Evolutionary conservation across 2,797 vertebrate species (phyloP).

Genomic region (Tolypeutes matacus): DNA sequence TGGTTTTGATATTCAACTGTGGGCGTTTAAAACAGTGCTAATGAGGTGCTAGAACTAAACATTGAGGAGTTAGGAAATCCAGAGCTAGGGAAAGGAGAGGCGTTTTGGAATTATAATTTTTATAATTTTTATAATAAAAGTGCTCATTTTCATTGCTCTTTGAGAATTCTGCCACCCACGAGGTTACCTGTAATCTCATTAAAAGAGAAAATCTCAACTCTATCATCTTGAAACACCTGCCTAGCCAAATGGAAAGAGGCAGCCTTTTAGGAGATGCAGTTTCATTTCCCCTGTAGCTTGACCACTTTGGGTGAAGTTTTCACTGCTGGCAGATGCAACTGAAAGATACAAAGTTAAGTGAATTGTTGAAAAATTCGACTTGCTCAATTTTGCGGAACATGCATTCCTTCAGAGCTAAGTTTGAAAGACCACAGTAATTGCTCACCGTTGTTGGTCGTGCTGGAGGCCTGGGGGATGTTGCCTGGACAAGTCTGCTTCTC

Average conservation of each 20-base stretch:
- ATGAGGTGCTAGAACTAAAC: constrained; percentile 48
- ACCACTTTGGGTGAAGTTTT: constrained; percentile 42
- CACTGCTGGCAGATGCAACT: constrained; percentile 1
- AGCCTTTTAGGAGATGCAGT: neutral
- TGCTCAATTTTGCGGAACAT: constrained; percentile 46
- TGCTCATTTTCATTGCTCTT: constrained; percentile 58
- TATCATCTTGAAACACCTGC: constrained; percentile 56
- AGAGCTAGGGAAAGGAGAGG: neutral
- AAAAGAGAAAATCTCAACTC: constrained; percentile 36
- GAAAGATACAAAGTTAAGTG: constrained; percentile 59
- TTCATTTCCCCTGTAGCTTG: constrained; percentile 59
- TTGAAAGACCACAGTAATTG: constrained; percentile 31
- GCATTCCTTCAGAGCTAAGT: constrained; percentile 13
- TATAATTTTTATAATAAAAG: too few species aligned
- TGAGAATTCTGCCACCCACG: constrained; percentile 7
- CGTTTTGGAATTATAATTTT: constrained; percentile 43
- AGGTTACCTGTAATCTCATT: constrained; percentile 64
- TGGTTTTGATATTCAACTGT: constrained; percentile 42
- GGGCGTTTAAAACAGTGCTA: constrained; percentile 51
- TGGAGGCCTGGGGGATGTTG: neutral
- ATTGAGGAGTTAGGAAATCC: constrained; percentile 36
- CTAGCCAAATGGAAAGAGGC: constrained; percentile 9
- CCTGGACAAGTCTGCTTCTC: neutral
- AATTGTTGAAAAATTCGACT: constrained; percentile 7
- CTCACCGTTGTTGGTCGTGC: neutral